Evolutionary conservation across 2,113 vertebrate genomes (phyloP).

Genomic region (Mustela nigripes): DNA sequence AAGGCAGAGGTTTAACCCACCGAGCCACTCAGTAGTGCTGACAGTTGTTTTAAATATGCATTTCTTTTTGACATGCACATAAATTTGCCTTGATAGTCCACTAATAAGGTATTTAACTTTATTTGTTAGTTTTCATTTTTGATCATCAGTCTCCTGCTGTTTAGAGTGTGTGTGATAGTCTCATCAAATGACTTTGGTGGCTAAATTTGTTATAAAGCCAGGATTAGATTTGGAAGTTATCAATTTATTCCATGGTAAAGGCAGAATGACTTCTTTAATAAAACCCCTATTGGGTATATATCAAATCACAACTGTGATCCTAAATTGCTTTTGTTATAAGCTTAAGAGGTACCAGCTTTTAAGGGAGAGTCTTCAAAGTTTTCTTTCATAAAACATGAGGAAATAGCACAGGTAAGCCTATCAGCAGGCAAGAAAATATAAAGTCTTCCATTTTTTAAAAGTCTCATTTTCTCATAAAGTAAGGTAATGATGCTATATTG

Average conservation of each 20-base stretch:
- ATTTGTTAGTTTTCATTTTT: not conserved
- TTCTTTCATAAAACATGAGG: not conserved
- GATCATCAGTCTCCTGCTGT: not conserved
- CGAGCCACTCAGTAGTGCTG: no score
- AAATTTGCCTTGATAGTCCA: not conserved
- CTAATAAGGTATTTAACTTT: not conserved
- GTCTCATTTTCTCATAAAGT: not conserved
- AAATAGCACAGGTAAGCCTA: not conserved
- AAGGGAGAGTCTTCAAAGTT: not conserved
- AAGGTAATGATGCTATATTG: no score
- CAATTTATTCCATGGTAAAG: constrained; percentile 3
- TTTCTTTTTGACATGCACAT: not conserved
- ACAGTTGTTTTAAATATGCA: not conserved
- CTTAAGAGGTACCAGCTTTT: not conserved
- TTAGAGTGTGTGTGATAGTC: not conserved
- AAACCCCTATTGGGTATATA: not conserved
- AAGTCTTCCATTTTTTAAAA: not conserved
- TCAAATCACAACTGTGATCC: not conserved
- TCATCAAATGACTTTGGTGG: constrained; percentile 12
- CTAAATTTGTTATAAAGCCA: not conserved
- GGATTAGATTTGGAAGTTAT: not conserved
- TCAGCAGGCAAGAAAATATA: not conserved
- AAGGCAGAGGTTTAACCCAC: no score
- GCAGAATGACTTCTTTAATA: not conserved
- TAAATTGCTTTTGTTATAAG: not conserved